Evolutionary conservation across 2,113 vertebrate genomes (phyloP).

Genomic region (Syngnathoides biaculeatus): DNA sequence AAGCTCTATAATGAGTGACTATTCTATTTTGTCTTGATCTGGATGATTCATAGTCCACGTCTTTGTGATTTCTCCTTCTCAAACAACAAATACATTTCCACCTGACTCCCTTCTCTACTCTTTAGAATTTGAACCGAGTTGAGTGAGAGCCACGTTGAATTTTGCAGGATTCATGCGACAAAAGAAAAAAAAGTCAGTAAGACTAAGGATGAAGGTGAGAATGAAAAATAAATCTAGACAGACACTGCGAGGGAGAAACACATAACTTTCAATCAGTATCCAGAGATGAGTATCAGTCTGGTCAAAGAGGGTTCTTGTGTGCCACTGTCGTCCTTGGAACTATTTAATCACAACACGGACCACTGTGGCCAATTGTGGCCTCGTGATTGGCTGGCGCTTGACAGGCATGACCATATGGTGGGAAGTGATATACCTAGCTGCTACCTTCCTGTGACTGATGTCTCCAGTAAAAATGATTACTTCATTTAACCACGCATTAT

Average conservation of each 20-base stretch:
- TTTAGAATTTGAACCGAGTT: slow-evolving; percentile 53
- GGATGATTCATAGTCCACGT: slow-evolving; percentile 37
- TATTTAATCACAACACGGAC: slow-evolving; percentile 76
- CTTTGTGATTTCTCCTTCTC: slow-evolving; percentile 40
- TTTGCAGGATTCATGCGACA: slow-evolving; percentile 58
- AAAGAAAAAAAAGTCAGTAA: slow-evolving; percentile 46
- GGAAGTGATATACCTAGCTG: slow-evolving; percentile 76
- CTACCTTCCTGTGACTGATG: slow-evolving; percentile 74
- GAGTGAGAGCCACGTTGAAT: slow-evolving; percentile 43
- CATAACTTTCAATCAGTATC: slow-evolving; percentile 69
- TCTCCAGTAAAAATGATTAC: slow-evolving; percentile 77
- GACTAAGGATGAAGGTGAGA: slow-evolving; percentile 47
- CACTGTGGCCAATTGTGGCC: slow-evolving; percentile 72
- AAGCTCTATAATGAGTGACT: slow-evolving; percentile 25
- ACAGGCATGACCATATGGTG: slow-evolving; percentile 76
- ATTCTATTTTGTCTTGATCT: slow-evolving; percentile 21
- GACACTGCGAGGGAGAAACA: slow-evolving; percentile 26
- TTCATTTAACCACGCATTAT: slow-evolving; percentile 77
- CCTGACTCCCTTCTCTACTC: slow-evolving; percentile 43
- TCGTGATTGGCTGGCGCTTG: slow-evolving; percentile 69
- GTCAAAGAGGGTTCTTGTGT: slow-evolving; percentile 70
- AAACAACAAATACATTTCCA: slow-evolving; percentile 42
- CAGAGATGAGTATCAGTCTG: slow-evolving; percentile 72
- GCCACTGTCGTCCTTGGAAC: slow-evolving; percentile 66
- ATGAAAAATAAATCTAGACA: slow-evolving; percentile 66